Base-by-base conservation (phyloP, 2,888 invertebrate genomes). In the Cyaniris semiargus region DNA sequence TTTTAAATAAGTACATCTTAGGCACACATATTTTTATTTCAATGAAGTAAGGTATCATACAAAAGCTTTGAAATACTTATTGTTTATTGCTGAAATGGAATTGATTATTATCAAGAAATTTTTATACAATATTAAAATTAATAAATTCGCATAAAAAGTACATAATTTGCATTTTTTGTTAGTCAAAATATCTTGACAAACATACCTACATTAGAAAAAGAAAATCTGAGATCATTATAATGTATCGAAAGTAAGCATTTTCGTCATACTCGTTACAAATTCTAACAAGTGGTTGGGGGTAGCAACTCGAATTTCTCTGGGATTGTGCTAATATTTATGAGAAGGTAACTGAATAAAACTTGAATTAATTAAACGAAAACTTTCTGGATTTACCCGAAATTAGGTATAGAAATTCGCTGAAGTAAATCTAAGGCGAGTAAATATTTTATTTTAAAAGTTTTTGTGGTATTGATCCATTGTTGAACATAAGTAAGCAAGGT, bases 331-430 rank as follows among this genome's bases (percentile, higher is more conserved):
- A 86, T 86, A 86, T 86, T 86, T 85, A 84, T 85, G 84, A 84
- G 83, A 82, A 76, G 76, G 75, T 76, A 78, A 76, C 78, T 72
- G 78, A 78, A 70, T 81, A 82, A 82, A 79, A 83, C 81, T 80
- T 83, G 84, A 87, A 86, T 86, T 85, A 86, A 88, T 87, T 85
- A 83, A 84, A 85, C 79, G 78, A 79, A 80, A 83, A 80, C 80
- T 83, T 81, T 80, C 81, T 81, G 79, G 76, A 81, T 81, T 83
- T 83, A 80, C 80, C 80, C 78, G 76, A 79, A 80, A 83, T 76
- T 79, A 81, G 79, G 79, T 79, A 77, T 78, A 78, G 56, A 80
- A 79, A 78, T 77, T 79, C 31, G 79, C 78, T 78, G 53, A 81
- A 77, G 48, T 78, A 77, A 48, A 48, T 15, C 1, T 48, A 3